Base-by-base conservation (phyloP, 2,888 invertebrate species). In the Lasiommata megera region DNA sequence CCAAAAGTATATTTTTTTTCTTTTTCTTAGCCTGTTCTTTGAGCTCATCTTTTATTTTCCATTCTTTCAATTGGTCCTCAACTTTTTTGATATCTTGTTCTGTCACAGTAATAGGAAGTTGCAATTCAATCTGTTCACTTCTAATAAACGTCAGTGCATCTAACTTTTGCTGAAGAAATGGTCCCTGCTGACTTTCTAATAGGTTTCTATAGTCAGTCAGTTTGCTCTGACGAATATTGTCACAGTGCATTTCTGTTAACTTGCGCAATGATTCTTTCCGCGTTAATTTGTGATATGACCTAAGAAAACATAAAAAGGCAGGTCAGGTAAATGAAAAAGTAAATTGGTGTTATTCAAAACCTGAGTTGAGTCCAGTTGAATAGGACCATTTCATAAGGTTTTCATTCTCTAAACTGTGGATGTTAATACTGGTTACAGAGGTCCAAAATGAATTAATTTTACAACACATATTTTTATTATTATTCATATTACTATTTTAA, bases 181-280 rank as follows among this genome's bases (percentile, higher is more conserved):
- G 91, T 7, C 94, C 94, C 75, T 97, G 95, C 75, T 97, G 93
- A 8, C 86, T 84, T 73, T 95, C 93, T 31, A 98, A 80, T 58
- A 93, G 77, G 48, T 85, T 85, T 69, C 92, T 93, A 71, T 96
- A 96, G 1, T 91, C 93, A 0, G 91, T 75, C 7, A 97, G 77
- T 63, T 95, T 94, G 18, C 93, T 85, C 38, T 93, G 79, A 17
- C 92, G 92, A 0, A 96, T 79, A 6, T 94, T 91, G 0, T 95
- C 92, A 67, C 96, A 96, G 73, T 96, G 93, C 73, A 93, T 88
- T 62, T 94, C 87, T 0, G 96, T 95, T 36, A 97, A 80, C 73
- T 93, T 94, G 14, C 92, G 90, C n/a, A 97, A 76, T 0, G 96
- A 95, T 51, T 93, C 93, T 71, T 94, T 96, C 34, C 96, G 92